Percentiles rank a stretch among this genome's conserved stretches.
Conservation (phyloP, 2,888 invertebrate species). For the Campopleginae sp. region DNA sequence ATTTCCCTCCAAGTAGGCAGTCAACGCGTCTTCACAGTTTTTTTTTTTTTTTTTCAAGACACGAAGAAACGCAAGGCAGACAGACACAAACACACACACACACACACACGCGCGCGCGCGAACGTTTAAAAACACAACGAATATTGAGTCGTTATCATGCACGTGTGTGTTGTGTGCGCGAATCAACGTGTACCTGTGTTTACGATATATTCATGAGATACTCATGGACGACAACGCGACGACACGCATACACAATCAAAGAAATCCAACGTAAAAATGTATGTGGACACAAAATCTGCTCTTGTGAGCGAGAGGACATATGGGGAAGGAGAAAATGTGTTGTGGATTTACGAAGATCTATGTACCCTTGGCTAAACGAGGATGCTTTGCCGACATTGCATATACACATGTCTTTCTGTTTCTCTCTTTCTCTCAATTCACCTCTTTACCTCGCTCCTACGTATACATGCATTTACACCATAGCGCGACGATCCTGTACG, state of each 20-base stretch:
- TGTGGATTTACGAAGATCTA: conserved; percentile 60
- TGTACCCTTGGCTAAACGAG: conserved; percentile 65
- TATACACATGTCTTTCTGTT: conserved; percentile 19
- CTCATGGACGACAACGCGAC: conserved; percentile 41
- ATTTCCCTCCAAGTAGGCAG: conserved; percentile 73
- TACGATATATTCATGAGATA: conserved; percentile 51
- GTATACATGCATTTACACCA: conserved; percentile 32
- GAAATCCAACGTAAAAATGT: conserved; percentile 24
- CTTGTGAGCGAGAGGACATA: conserved; percentile 4
- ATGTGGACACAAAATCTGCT: conserved; percentile 29
- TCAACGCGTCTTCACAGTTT: conserved; percentile 69
- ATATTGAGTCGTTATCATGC: not conserved
- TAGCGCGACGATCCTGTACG: conserved; percentile 26
- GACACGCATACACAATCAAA: conserved; percentile 46
- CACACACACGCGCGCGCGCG: not conserved
- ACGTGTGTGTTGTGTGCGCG: conserved; percentile 20
- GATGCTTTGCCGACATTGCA: conserved; percentile 42
- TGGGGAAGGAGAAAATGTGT: conserved; percentile 27
- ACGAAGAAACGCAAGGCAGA: not conserved
- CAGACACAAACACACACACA: not conserved
- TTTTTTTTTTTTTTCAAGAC: not conserved
- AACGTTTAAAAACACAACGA: not conserved
- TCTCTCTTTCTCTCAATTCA: not conserved
- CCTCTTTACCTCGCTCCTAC: conserved; percentile 13
- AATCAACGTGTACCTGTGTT: not conserved